phyloP scores from a whole-genome alignment of 2,797 vertebrate genomes.

The Mus minutoides region DNA sequence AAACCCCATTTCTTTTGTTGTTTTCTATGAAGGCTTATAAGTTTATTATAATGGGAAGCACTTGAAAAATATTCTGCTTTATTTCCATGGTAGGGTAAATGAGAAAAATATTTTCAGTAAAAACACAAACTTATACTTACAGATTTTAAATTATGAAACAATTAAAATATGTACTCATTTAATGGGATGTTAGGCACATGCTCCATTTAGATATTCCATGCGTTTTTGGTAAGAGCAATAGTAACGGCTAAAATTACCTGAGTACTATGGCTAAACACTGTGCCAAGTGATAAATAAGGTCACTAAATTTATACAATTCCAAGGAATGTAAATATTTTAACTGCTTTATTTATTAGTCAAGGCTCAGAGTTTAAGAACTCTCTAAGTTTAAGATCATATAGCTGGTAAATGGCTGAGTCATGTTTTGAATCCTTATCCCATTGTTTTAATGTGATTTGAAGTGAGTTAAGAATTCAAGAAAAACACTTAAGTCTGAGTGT shows the following conservation, averaged over 20 bases:
- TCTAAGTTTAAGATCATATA: background rate
- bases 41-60: conserved; percentile 63
- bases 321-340: conserved; percentile 60
- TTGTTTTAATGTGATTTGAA: conserved; percentile 52
- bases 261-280: conserved; percentile 34
- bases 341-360: conserved; percentile 56
- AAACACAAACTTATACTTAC: conserved; percentile 64
- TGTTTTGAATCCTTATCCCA: conserved; percentile 55
- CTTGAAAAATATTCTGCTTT: conserved; percentile 58
- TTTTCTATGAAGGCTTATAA: conserved; percentile 17
- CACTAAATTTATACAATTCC: conserved; percentile 54
- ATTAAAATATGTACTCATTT: background rate
- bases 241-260: conserved; percentile 55
- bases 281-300: conserved; percentile 63
- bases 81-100: conserved; percentile 47
- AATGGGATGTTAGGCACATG: conserved; percentile 54
- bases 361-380: background rate
- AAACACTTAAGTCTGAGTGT: conserved; percentile 45
- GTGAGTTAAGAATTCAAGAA: conserved; percentile 43
- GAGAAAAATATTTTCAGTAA: conserved; percentile 56
- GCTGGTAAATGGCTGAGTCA: conserved; percentile 15
- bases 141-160: conserved; percentile 60
- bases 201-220: conserved; percentile 26
- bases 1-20: conserved; percentile 49
- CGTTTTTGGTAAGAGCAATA: conserved; percentile 50